Evolutionary conservation across 2,888 invertebrate genomes (phyloP).

Genomic region (Standfussiana lucernea): DNA sequence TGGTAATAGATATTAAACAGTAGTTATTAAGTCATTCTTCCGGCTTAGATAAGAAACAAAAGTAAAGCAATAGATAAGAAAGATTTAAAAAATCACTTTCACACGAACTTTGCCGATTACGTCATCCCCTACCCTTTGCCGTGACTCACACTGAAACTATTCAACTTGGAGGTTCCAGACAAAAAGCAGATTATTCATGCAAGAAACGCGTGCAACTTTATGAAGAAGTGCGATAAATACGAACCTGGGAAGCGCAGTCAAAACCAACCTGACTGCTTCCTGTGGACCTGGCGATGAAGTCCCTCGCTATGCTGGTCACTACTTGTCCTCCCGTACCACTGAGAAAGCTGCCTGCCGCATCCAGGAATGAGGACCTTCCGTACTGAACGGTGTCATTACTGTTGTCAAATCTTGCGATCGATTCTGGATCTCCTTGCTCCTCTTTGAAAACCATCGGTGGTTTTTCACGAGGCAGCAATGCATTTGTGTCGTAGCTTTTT

Average conservation of each 20-base stretch:
- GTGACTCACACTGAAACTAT: conserved; percentile 54
- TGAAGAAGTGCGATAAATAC: conserved; percentile 80
- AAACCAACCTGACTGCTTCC: conserved; percentile 93
- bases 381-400: conserved; percentile 79
- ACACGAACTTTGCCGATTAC: conserved; percentile 23
- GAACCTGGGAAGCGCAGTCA: conserved; percentile 90
- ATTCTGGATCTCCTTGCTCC: conserved; percentile 69
- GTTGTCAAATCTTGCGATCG: conserved; percentile 79
- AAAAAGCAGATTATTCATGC: conserved; percentile 71
- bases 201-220: conserved; percentile 81
- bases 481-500: conserved; percentile 79
- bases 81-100: not conserved
- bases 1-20: not conserved
- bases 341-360: conserved; percentile 84
- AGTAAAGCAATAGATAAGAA: conserved; percentile 37
- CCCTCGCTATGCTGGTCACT: conserved; percentile 91
- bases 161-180: conserved; percentile 58
- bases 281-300: conserved; percentile 92
- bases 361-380: conserved; percentile 82
- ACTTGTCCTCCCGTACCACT: conserved; percentile 89
- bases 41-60: conserved; percentile 13
- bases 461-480: conserved; percentile 82
- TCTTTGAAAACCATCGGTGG: conserved; percentile 77
- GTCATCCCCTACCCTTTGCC: conserved; percentile 47
- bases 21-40: not conserved